Evolutionary conservation across 2,888 invertebrate species (phyloP).

Genomic region (Notodonta ziczac): DNA sequence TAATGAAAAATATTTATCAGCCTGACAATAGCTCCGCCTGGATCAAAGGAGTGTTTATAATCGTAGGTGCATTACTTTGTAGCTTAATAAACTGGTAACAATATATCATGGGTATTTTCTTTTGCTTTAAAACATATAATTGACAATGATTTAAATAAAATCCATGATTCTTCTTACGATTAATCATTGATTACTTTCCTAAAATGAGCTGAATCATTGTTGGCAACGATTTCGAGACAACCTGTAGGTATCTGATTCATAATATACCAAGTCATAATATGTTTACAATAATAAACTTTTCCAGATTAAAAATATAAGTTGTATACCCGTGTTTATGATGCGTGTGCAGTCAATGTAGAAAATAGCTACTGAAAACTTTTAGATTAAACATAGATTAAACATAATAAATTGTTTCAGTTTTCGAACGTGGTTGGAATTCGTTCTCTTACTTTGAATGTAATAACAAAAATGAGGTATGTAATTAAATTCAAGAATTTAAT

Average conservation of each 20-base stretch:
- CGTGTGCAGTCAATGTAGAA: constrained; percentile 3
- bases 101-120: no score
- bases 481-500: background rate
- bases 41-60: no score
- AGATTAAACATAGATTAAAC: background rate
- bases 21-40: no score
- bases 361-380: background rate
- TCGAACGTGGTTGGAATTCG: background rate
- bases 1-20: no score
- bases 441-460: background rate
- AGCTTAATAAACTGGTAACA: no score
- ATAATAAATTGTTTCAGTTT: background rate
- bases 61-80: no score
- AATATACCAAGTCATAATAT: constrained; percentile 28
- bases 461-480: no score
- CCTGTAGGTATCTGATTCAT: constrained; percentile 19
- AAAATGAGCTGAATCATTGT: no score
- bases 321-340: background rate
- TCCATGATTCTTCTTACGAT: no score
- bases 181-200: no score
- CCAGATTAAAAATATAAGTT: constrained; percentile 8
- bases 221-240: background rate
- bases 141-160: no score
- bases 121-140: no score
- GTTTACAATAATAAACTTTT: constrained; percentile 35